Base-by-base conservation (phyloP, 1,140 invertebrate genomes). In the Penaeus indicus region DNA sequence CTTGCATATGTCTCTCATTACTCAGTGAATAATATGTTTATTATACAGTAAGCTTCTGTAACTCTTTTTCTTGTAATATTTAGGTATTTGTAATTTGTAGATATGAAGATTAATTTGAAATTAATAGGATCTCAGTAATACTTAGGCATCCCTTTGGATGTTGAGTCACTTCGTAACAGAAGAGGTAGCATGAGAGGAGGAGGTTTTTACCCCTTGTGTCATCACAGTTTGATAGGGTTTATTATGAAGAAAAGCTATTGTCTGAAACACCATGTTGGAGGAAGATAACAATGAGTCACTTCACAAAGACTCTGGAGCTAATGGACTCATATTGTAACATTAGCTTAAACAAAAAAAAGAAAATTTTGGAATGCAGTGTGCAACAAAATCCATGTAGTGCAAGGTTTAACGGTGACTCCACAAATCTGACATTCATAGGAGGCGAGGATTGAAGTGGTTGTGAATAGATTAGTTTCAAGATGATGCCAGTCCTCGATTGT, bases 91-190 rank as follows among this genome's bases (percentile, higher is more conserved):
- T 80, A 79, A 88, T 88, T 75, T 85, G 69, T 85, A 85, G 84
- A 25, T 54, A 85, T 75, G 47, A 85, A 75, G 69, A 85, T 79
- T 86, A 54, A 18, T 54, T 79, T 79, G 42, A 86, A 86, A 63
- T 63, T 64, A 42, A 86, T 88, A 88, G 87, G 82, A 84, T 88
- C 87, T 84, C 82, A 27, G 81, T 88, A 88, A 69, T 84, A 84
- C 67, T 85, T 79, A 62, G 64, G 78, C 80, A 83, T 84, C 69
- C 38, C 64, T 83, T 64, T 64, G 38, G 79, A 27, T 72, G 85
- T 80, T 32, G 78, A 87, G 64, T 87, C 78, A 87, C 85, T 63
- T 62, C 72, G 78, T 79, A 69, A 79, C 69, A 42, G 62, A 80
- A 47, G 38, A 72, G 54, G 54, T 54, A 54, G 64, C 27, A 83